These are phyloP conservation scores for Oncorhynchus kisutch DNA, from an alignment of 2,113 vertebrate genomes.

Conservation along the genomic window DNA sequence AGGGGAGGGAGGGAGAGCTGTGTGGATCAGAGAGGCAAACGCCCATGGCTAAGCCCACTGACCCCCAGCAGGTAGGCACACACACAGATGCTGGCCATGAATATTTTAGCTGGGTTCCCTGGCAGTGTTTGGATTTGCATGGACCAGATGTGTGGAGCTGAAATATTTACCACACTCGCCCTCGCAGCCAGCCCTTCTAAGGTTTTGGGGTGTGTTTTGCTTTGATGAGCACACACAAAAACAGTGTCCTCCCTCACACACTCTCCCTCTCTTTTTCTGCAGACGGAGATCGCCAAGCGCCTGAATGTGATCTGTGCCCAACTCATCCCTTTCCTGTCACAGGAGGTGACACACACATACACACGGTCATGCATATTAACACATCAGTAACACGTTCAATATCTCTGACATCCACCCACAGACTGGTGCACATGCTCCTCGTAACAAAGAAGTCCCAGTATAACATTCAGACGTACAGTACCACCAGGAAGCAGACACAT, in stretches of 20 bases:
- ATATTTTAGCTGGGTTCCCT: slow-evolving; percentile 76
- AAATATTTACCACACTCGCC: slow-evolving; percentile 78
- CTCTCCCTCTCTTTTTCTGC: slow-evolving; percentile 26
- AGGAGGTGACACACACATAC: slow-evolving; percentile 78
- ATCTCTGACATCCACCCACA: slow-evolving; percentile 32
- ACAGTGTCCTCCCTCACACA: slow-evolving; percentile 33
- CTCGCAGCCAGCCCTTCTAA: slow-evolving; percentile 31
- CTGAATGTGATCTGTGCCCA: slow-evolving; percentile 93
- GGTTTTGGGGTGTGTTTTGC: slow-evolving; percentile 26
- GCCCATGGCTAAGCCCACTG: background rate
- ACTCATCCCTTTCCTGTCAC: slow-evolving; percentile 93
- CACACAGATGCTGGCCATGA: slow-evolving; percentile 75
- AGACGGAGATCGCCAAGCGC: slow-evolving; percentile 93
- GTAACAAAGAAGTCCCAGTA: slow-evolving; percentile 17
- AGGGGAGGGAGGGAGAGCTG: background rate
- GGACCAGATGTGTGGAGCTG: slow-evolving; percentile 77
- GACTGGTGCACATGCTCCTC: slow-evolving; percentile 31
- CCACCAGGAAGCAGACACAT: background rate
- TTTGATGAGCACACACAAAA: slow-evolving; percentile 30
- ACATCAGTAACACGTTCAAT: background rate
- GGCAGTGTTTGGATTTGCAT: slow-evolving; percentile 75
- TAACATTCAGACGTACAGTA: background rate
- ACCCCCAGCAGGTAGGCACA: slow-evolving; percentile 30
- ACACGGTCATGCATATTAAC: background rate
- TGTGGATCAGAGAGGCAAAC: background rate